Base-by-base conservation (phyloP, 1,140 invertebrate genomes). In the Zophobas morio region DNA sequence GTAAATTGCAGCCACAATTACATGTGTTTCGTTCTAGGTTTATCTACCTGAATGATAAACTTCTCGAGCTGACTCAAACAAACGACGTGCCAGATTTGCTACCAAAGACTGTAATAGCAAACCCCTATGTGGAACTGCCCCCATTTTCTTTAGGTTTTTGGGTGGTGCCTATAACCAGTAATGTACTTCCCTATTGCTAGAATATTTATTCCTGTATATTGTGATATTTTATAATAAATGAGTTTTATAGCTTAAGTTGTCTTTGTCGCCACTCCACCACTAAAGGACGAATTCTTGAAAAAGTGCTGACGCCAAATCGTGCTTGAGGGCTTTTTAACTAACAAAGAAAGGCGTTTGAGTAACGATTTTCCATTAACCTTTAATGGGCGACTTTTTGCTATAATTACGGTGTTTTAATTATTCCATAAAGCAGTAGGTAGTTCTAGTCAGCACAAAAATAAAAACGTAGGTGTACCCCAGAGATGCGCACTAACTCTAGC, bases 81-180 rank as follows among this genome's bases (percentile, higher is more conserved):
- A 87, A 88, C 36, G 80, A 85, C 77, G 80, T 91, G 76, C 90
- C 90, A 46, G 79, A 87, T 6, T 87, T 93, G 49, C 78, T 84
- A 71, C 90, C 91, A 57, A 82, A 84, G 36, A 85, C 87, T 70
- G 77, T 88, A 82, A 85, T 74, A 84, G 85, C 79, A 82, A 85
- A 6, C 39, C 82, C 84, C 70, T 86, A 91, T 76, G 80, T 86
- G 34, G 54, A 70, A 20, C 85, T 92, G 84, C 89, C 90, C 20
- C 87, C 89, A 33, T 90, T 89, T 78, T 92, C 91, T 1, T 88
- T 92, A 81, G 87, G 87, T 40, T 93, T 92, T 84, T 89, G 91
- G 87, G 86, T 92, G 1, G 81, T 91, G 60, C 88, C 74, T 34
- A 60, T 34, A 4, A 46, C 56, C 36, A 36, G 20, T 36, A 66